These are phyloP conservation scores for Willisornis vidua DNA, from an alignment of 2,113 vertebrate genomes.

Conservation along the genomic window DNA sequence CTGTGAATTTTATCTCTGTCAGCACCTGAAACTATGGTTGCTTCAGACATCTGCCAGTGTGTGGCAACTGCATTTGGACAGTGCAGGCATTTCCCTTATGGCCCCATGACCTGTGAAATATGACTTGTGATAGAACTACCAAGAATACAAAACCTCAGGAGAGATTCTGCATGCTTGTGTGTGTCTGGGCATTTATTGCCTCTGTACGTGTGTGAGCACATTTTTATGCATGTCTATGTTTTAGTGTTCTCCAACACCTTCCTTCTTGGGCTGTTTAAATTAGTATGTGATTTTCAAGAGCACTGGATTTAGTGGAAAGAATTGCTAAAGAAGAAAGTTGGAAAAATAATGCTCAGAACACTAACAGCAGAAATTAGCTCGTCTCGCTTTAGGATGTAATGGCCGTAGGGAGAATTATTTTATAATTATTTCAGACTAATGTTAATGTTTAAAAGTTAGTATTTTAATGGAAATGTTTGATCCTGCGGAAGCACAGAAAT, in stretches of 20 bases:
- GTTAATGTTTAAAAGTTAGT: conserved; percentile 57
- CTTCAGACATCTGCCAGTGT: background rate
- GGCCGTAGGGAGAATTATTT: background rate
- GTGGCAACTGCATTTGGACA: background rate
- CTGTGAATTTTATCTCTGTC: background rate
- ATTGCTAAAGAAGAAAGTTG: conserved; percentile 4
- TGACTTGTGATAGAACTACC: background rate
- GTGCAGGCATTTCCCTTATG: background rate
- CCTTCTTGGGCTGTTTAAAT: background rate
- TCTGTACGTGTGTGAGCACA: background rate
- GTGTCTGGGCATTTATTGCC: background rate
- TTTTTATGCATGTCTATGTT: background rate
- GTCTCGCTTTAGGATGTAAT: background rate
- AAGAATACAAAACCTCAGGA: background rate
- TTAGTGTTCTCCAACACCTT: background rate
- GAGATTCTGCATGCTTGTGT: background rate
- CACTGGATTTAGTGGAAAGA: background rate
- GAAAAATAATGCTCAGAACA: background rate
- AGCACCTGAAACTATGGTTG: background rate
- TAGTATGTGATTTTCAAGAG: conserved; percentile 39
- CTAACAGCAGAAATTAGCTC: conserved; percentile 37
- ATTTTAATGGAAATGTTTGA: conserved; percentile 66
- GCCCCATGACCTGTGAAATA: background rate
- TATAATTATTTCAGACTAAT: conserved; percentile 65
- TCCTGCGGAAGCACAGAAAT: conserved; percentile 38